Percentiles rank a stretch among this genome's conserved stretches.
Conservation (phyloP, 1,140 invertebrate genomes). For the Pectinophora gossypiella region DNA sequence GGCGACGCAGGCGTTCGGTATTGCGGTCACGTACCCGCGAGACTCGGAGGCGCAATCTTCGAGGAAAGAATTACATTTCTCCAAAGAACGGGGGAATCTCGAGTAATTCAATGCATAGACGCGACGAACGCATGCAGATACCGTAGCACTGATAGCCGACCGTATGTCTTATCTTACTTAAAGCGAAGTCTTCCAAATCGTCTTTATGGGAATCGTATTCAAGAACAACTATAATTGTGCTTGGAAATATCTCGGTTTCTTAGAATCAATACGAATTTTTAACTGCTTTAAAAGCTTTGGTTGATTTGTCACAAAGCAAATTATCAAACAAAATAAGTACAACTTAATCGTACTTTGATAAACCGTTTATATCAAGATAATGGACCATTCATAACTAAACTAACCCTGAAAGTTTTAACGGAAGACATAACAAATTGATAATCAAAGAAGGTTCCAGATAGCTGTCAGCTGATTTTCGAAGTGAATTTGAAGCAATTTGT, state of each 20-base stretch:
- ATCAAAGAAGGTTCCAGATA: slow-evolving; percentile 12
- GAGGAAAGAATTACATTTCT: slow-evolving; percentile 70
- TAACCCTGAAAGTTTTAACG: background rate
- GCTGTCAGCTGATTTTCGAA: slow-evolving; percentile 2
- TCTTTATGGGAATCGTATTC: no score
- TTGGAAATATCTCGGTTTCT: no score
- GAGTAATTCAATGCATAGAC: slow-evolving; percentile 63
- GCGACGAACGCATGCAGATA: slow-evolving; percentile 48
- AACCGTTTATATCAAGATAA: background rate
- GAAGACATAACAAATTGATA: slow-evolving; percentile 7
- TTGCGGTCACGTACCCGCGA: slow-evolving; percentile 66
- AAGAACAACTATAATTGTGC: no score
- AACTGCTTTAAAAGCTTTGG: background rate
- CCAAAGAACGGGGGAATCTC: slow-evolving; percentile 61
- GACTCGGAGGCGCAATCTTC: slow-evolving; percentile 66
- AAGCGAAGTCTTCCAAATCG: no score
- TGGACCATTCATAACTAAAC: background rate
- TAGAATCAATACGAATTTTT: background rate
- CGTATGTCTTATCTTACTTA: no score
- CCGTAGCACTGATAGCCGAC: no score
- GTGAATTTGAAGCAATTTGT: slow-evolving; percentile 10
- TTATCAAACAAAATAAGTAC: background rate
- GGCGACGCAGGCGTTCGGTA: slow-evolving; percentile 30
- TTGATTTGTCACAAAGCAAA: background rate
- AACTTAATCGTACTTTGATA: background rate